Evolutionary conservation across 2,797 vertebrate species (phyloP).

Genomic region (Prunella strophiata): DNA sequence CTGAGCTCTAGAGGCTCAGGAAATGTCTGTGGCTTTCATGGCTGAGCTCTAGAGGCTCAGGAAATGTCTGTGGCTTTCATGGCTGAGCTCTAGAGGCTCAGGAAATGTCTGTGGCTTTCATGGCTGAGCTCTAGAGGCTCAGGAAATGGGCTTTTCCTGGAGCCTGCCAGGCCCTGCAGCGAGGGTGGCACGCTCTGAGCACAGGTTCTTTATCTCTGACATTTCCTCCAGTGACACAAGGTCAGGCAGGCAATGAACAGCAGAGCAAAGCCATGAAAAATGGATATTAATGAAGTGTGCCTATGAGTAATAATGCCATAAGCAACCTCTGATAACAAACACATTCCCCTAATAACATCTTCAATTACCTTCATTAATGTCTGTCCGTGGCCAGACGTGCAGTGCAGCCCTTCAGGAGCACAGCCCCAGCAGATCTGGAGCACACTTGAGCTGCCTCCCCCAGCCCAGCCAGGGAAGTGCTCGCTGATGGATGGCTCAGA

Average conservation of each 20-base stretch:
- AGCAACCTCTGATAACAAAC: constrained; percentile 84
- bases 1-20: neutral
- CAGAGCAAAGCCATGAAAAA: constrained; percentile 77
- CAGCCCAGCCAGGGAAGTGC: neutral
- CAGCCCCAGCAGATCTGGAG: neutral
- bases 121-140: neutral
- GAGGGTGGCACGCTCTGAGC: neutral
- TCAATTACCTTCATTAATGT: constrained; percentile 82
- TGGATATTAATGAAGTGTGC: constrained; percentile 87
- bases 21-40: neutral
- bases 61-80: neutral
- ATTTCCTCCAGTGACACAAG: constrained; percentile 84
- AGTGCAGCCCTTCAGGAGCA: constrained; percentile 48
- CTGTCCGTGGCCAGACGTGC: neutral
- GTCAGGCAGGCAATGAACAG: constrained; percentile 67
- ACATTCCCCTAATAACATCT: constrained; percentile 86
- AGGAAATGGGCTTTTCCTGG: neutral
- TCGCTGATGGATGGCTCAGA: constrained; percentile 22
- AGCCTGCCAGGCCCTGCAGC: neutral
- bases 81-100: neutral
- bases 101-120: too few species aligned
- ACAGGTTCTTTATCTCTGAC: constrained; percentile 65
- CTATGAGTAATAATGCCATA: constrained; percentile 80
- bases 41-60: neutral
- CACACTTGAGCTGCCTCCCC: neutral